Evolutionary conservation across 2,113 vertebrate species (phyloP).

Genomic region (Thamnaconus septentrionalis): DNA sequence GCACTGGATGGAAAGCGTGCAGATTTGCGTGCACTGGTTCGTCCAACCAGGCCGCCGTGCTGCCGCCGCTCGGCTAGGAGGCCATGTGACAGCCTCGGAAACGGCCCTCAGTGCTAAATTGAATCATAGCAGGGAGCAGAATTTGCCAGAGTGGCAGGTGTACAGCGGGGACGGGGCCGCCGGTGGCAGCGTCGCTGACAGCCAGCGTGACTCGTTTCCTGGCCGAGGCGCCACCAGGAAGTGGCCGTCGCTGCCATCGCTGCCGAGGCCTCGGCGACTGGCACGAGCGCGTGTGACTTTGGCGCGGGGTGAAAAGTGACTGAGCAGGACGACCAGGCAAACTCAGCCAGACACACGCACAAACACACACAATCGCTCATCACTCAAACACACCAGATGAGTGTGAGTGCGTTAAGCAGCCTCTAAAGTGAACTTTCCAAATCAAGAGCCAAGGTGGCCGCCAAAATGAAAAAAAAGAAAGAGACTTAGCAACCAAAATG

Average conservation of each 20-base stretch:
- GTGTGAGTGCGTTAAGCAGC: no score
- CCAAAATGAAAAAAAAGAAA: no score
- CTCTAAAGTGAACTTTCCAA: no score
- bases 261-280: no score
- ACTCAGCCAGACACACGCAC: no score
- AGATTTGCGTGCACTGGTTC: not conserved
- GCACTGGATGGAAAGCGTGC: slow-evolving; percentile 33
- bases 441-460: no score
- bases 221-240: slow-evolving; percentile 50
- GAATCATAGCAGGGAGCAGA: slow-evolving; percentile 66
- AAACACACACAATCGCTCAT: no score
- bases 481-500: no score
- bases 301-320: no score
- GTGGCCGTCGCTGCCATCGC: slow-evolving; percentile 1
- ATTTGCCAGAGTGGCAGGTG: slow-evolving; percentile 76
- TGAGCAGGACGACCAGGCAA: no score
- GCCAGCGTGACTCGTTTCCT: slow-evolving; percentile 42
- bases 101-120: slow-evolving; percentile 75
- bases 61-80: slow-evolving; percentile 42
- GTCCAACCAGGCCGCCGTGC: slow-evolving; percentile 38
- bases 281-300: no score
- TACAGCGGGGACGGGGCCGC: slow-evolving; percentile 54
- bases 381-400: no score
- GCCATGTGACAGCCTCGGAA: slow-evolving; percentile 66
- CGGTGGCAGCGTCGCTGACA: slow-evolving; percentile 66